Base-by-base conservation (phyloP, 2,113 vertebrate genomes). In the Mirounga angustirostris region DNA sequence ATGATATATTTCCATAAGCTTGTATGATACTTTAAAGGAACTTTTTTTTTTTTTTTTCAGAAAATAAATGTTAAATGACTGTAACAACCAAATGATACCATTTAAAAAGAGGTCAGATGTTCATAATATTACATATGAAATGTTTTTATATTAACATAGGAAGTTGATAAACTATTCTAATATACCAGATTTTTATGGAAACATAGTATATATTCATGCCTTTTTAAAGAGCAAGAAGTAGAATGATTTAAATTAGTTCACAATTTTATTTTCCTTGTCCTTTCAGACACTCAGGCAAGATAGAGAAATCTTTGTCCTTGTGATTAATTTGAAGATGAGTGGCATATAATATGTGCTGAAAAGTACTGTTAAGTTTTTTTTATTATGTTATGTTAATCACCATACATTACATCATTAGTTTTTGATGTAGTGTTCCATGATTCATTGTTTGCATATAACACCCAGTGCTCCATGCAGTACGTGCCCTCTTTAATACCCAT, bases 251-350 rank as follows among this genome's bases (percentile, higher is more conserved):
- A 80, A 84, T 26, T 84, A 74, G 78, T 61, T 54, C 36, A 78
- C 50, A 78, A 26, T 71, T 94, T 81, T 96, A 78, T 59, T 95
- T 90, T 84, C 8, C 61, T 91, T 65, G 43, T 95, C 33, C 15
- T 79, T 95, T 74, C 43, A 89, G 12, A 85, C 22, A 69, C 36
- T 79, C 5, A 59, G 59, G 18, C n/a, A 94, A 28, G 15, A 6
- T 79, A 46, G 59, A 81, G 11, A 4, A 28, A 36, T 88, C 43
- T 79, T 54, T 83, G 74, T 63, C 13, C 36, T 50, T 85, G 50
- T 33, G n/a, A 73, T 90, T 93, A 56, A 89, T 71, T 85, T 65
- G 71, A 80, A 73, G 63, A 90, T 89, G 13, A 91, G 14, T 65
- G 2, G 19, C 67, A 63, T 8, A 43, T 19, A 78, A 30, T 58